Evolutionary conservation across 92 coral and sea anemone genomes (phyloP).

Genomic region (Epizoanthus illoricatus): DNA sequence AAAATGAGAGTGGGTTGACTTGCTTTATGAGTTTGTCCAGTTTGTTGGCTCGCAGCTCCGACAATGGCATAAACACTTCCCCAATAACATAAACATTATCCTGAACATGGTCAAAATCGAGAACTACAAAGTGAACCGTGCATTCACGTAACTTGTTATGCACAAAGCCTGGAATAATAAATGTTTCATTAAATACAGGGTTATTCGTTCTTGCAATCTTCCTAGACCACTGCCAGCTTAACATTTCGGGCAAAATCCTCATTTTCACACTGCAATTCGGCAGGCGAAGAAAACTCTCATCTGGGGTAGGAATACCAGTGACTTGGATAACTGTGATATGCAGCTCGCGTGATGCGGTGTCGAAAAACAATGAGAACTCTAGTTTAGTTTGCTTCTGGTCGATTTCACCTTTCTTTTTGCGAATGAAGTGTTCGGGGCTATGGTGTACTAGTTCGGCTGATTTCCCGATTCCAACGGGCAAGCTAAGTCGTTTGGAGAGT

Average conservation of each 20-base stretch:
- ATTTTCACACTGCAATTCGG: constrained; percentile 92
- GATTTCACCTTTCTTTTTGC: constrained; percentile 36
- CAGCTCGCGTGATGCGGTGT: constrained; percentile 83
- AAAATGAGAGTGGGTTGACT: constrained; percentile 79
- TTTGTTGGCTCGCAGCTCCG: constrained; percentile 86
- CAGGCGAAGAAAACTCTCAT: constrained; percentile 80
- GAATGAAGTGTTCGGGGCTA: constrained; percentile 61
- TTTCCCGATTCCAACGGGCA: constrained; percentile 53
- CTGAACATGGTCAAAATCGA: constrained; percentile 92
- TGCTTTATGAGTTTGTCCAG: constrained; percentile 80
- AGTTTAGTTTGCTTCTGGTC: constrained; percentile 59
- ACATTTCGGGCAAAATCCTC: constrained; percentile 88
- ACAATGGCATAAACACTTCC: constrained; percentile 84
- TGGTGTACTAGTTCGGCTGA: constrained; percentile 65
- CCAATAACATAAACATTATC: constrained; percentile 91
- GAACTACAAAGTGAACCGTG: constrained; percentile 83
- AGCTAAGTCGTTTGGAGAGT: constrained; percentile 64
- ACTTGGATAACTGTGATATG: constrained; percentile 90
- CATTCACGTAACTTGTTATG: constrained; percentile 94
- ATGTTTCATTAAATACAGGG: constrained; percentile 89
- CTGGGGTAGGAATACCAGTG: constrained; percentile 75
- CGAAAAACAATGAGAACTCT: constrained; percentile 85
- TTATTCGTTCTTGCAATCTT: constrained; percentile 77
- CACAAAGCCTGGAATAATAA: constrained; percentile 91
- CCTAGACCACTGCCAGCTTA: constrained; percentile 89